These are phyloP conservation scores for Amphipyra berbera DNA, from an alignment of 2,888 invertebrate genomes.

Conservation along the genomic window DNA sequence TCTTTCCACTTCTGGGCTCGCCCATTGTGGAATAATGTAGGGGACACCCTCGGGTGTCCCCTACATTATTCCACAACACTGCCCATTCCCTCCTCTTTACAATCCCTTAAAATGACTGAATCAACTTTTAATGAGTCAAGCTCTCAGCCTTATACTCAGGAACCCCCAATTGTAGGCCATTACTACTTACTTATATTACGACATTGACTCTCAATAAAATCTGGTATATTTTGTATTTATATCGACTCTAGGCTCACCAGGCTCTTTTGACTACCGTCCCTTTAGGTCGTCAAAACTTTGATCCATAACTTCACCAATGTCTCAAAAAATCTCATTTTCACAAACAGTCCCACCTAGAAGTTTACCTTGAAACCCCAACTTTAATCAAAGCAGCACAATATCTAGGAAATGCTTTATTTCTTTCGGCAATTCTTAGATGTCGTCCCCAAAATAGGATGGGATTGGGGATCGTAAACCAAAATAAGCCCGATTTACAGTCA, in stretches of 20 bases:
- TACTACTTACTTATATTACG: no score
- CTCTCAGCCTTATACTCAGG: no score
- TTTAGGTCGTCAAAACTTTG: slow-evolving; percentile 8
- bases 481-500: slow-evolving; percentile 54
- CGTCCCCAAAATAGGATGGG: slow-evolving; percentile 35
- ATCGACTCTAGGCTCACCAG: neutral
- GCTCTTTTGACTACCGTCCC: neutral
- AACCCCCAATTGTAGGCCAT: no score
- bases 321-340: neutral
- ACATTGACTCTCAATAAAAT: no score
- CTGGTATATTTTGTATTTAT: no score
- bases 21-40: no score
- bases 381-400: slow-evolving; percentile 39
- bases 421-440: slow-evolving; percentile 46
- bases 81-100: no score
- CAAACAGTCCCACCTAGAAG: neutral
- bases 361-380: slow-evolving; percentile 15
- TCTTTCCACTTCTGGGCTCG: no score
- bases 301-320: neutral
- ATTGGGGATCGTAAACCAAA: slow-evolving; percentile 41
- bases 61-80: no score
- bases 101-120: no score
- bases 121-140: no score
- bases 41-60: no score
- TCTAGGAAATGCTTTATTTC: slow-evolving; percentile 34